These are phyloP conservation scores for Nesoenas mayeri DNA, from an alignment of 2,113 vertebrate species.

Conservation along the genomic window DNA sequence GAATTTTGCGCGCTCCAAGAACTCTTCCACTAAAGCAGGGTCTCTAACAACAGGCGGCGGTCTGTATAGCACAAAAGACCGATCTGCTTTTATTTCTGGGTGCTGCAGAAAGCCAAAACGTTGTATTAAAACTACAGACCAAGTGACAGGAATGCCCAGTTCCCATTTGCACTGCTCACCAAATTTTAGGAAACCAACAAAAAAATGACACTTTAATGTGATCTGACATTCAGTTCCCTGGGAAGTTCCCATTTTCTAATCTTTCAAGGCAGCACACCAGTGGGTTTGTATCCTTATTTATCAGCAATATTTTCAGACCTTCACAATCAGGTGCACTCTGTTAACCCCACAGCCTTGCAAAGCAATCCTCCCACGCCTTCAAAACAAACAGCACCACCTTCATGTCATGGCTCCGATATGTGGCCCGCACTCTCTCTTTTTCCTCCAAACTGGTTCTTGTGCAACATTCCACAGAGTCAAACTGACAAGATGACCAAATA, in stretches of 20 bases:
- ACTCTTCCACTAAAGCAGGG: conserved; percentile 87
- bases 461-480: not conserved
- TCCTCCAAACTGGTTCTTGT: not conserved
- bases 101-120: conserved; percentile 79
- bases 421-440: not conserved
- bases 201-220: not conserved
- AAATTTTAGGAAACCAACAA: conserved; percentile 1
- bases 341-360: conserved; percentile 9
- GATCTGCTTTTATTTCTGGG: conserved; percentile 86
- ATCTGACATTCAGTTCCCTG: not conserved
- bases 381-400: not conserved
- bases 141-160: not conserved
- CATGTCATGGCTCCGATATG: not conserved
- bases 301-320: not conserved
- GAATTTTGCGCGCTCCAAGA: conserved; percentile 88
- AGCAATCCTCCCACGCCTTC: not conserved
- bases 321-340: not conserved
- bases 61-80: conserved; percentile 89
- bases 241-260: not conserved
- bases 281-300: not conserved
- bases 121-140: not conserved
- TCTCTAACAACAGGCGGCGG: conserved; percentile 80
- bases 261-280: not conserved
- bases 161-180: not conserved
- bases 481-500: not conserved